phyloP scores from a whole-genome alignment of 2,797 vertebrate species.

The Phoebastria nigripes region DNA sequence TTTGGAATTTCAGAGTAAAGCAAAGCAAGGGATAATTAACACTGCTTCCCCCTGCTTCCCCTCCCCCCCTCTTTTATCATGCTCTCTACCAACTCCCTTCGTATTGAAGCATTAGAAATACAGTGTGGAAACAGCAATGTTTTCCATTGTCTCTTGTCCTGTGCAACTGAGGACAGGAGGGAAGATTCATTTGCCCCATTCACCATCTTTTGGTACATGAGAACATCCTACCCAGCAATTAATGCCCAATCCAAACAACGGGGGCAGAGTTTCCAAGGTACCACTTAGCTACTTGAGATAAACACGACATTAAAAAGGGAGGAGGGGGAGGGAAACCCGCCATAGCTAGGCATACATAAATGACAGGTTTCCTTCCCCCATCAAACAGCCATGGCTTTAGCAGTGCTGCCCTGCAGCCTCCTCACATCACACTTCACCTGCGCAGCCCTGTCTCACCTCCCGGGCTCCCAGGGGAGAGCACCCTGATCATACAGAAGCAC shows the following conservation, averaged over 20 bases:
- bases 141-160: neutral
- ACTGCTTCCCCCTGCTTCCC: neutral
- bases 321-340: neutral
- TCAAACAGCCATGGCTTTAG: neutral
- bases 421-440: neutral
- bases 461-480: accelerated
- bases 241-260: neutral
- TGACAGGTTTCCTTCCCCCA: neutral
- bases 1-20: neutral
- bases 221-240: neutral
- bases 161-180: neutral
- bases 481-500: neutral
- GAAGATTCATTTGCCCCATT: neutral
- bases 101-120: neutral
- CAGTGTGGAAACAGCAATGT: accelerated
- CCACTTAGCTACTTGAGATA: neutral
- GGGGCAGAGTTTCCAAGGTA: slow-evolving; percentile 34
- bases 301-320: neutral
- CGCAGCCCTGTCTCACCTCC: neutral
- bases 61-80: neutral
- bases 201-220: neutral
- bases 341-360: neutral
- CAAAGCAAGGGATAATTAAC: neutral
- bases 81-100: neutral
- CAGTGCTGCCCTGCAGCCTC: neutral